Evolutionary conservation across 2,113 vertebrate species (phyloP).

Genomic region (Thunnus thynnus): DNA sequence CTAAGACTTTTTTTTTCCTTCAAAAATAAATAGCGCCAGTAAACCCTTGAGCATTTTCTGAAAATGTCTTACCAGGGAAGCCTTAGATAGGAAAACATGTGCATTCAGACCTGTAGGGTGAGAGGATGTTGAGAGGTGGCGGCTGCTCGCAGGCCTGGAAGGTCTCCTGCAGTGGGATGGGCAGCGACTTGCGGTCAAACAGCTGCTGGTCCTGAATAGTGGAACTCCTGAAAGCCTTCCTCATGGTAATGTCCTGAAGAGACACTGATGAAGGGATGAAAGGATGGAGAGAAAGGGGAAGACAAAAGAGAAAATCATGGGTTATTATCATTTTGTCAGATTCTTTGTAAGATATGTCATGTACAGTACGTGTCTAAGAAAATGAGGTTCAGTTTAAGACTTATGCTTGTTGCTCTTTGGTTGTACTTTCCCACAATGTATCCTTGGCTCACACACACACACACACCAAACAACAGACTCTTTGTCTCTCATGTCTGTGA

Average conservation of each 20-base stretch:
- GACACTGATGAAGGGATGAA: conserved; percentile 86
- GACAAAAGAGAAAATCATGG: background rate
- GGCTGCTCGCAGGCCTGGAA: conserved; percentile 95
- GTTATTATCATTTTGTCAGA: conserved; percentile 6
- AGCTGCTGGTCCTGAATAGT: conserved; percentile 98
- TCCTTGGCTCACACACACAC: background rate
- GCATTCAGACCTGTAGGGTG: conserved; percentile 92
- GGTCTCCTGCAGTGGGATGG: conserved; percentile 95
- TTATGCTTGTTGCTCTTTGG: background rate
- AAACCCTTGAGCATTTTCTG: background rate
- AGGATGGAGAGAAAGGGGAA: background rate
- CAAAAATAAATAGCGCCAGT: background rate
- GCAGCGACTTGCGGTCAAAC: conserved; percentile 94
- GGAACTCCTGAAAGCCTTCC: conserved; percentile 98
- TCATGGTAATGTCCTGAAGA: conserved; percentile 98
- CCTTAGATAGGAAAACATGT: background rate
- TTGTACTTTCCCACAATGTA: background rate
- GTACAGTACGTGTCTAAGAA: background rate
- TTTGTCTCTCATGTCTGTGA: conserved; percentile 8
- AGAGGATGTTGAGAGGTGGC: conserved; percentile 97
- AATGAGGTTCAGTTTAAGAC: background rate
- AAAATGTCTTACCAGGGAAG: background rate
- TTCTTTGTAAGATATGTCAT: background rate
- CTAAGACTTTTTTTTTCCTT: too few species aligned
- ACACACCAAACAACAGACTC: conserved; percentile 1